Conservation (phyloP, 2,113 vertebrate species). For the Acinonyx jubatus region DNA sequence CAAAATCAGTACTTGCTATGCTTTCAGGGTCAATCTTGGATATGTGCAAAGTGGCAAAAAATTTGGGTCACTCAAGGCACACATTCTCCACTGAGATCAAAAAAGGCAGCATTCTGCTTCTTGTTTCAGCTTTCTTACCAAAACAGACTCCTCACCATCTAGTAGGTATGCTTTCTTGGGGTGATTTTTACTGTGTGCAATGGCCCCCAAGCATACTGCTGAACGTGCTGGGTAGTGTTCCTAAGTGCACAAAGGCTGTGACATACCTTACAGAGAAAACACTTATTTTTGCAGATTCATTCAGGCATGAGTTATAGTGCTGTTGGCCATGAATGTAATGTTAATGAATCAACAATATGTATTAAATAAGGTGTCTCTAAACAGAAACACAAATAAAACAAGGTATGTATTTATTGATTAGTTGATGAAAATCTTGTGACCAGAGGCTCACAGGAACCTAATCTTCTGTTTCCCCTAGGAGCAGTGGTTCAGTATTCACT, state of each 20-base stretch:
- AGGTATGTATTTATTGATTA: neutral
- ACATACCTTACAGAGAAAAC: neutral
- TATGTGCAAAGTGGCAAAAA: neutral
- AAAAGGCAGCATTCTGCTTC: neutral
- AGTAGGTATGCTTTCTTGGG: neutral
- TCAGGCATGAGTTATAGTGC: neutral
- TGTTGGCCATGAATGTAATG: neutral
- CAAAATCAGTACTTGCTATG: neutral
- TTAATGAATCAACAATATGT: neutral
- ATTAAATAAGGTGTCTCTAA: neutral
- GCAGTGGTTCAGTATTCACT: neutral
- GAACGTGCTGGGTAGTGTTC: neutral
- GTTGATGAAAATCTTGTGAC: neutral
- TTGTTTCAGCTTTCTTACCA: neutral
- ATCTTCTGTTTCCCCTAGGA: neutral
- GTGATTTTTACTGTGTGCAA: neutral
- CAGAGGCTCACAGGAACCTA: neutral
- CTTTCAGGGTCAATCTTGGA: neutral
- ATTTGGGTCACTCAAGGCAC: neutral
- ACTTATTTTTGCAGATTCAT: neutral
- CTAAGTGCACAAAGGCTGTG: neutral
- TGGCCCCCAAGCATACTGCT: neutral
- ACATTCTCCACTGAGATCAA: neutral
- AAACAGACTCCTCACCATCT: neutral
- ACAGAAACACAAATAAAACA: slow-evolving; percentile 9